Conservation (phyloP, 37 sponge, comb jelly and placozoan species). For the Petrosia ficiformis region DNA sequence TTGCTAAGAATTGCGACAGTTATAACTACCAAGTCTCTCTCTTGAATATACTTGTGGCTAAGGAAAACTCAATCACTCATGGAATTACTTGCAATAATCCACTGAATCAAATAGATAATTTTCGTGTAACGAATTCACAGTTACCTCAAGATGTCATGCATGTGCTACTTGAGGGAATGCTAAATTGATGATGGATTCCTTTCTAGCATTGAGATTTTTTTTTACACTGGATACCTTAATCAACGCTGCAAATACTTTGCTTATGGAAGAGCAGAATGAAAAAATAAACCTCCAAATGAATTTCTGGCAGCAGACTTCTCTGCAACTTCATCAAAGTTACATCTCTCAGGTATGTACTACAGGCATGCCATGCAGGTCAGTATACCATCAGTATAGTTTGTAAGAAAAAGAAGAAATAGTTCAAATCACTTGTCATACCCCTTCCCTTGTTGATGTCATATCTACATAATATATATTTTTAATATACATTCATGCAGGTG, state of each 20-base stretch:
- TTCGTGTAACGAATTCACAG: constrained; percentile 37
- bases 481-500: background rate
- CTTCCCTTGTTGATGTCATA: no score
- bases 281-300: constrained; percentile 17
- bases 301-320: background rate
- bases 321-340: background rate
- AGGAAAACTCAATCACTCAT: constrained; percentile 27
- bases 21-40: constrained; percentile 39
- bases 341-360: background rate
- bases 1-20: background rate
- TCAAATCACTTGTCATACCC: no score
- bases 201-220: background rate
- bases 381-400: no score
- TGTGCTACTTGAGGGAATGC: constrained; percentile 42
- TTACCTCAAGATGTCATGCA: constrained; percentile 63
- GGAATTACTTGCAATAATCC: constrained; percentile 27
- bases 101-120: constrained; percentile 27
- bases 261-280: constrained; percentile 14
- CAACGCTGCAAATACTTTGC: constrained; percentile 15
- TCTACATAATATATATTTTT: no score
- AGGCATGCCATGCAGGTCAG: no score
- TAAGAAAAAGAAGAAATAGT: no score
- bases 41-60: constrained; percentile 1
- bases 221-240: constrained; percentile 34
- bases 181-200: constrained; percentile 8